These are phyloP conservation scores for Fabriciana adippe DNA, from an alignment of 2,888 invertebrate species.

Conservation along the genomic window DNA sequence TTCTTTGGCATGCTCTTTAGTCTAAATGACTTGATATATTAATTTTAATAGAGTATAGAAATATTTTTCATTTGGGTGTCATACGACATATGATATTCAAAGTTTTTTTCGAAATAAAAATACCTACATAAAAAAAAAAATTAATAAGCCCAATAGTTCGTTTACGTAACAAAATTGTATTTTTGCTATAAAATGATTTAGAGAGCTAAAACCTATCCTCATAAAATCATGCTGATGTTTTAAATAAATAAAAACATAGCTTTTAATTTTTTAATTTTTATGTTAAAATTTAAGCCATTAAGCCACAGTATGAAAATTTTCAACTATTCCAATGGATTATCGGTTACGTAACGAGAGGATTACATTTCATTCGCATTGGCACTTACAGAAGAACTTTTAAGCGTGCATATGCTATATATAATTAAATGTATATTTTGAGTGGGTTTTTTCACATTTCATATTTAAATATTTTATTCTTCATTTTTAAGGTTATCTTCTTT, in stretches of 20 bases:
- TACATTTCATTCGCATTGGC: conserved; percentile 2
- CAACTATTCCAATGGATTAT: not conserved
- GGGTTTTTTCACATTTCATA: not conserved
- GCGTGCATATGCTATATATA: too few relatives aligned
- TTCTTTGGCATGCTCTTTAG: too few relatives aligned
- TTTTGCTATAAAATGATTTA: not conserved
- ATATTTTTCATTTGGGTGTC: too few relatives aligned
- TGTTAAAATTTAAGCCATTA: not conserved
- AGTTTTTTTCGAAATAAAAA: too few relatives aligned
- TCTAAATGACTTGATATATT: too few relatives aligned
- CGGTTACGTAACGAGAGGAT: conserved; percentile 6
- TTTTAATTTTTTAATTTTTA: conserved; percentile 2
- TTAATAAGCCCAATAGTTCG: too few relatives aligned
- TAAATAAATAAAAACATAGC: not conserved
- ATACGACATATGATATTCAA: too few relatives aligned
- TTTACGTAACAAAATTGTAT: too few relatives aligned
- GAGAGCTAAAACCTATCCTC: too few relatives aligned
- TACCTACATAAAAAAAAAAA: too few relatives aligned
- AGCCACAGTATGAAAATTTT: not conserved
- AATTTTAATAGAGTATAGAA: too few relatives aligned
- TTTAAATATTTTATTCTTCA: not conserved
- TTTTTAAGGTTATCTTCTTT: not conserved
- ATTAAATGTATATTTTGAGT: not conserved
- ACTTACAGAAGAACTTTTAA: not conserved
- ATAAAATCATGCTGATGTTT: not conserved